Percentiles rank a stretch among this genome's conserved stretches.
These are phyloP conservation scores for Drosophila eohydei DNA, from an alignment of 2,888 invertebrate genomes.

Conservation along the genomic window DNA sequence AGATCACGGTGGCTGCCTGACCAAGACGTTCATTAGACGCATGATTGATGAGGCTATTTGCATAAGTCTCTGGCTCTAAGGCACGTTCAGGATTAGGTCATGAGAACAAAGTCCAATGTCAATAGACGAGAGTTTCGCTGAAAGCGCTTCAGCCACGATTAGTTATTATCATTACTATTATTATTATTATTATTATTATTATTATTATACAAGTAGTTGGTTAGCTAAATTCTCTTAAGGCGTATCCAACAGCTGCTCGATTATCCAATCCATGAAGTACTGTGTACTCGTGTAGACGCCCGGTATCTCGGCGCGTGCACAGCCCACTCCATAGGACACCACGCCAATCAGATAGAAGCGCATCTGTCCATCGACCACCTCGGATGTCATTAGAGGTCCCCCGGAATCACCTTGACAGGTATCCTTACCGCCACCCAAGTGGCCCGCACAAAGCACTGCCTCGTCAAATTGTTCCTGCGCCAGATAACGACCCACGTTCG, in stretches of 20 bases:
- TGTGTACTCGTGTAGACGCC: conserved; percentile 88
- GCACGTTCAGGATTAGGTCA: conserved; percentile 54
- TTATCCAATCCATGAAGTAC: conserved; percentile 88
- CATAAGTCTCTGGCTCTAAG: conserved; percentile 54
- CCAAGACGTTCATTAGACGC: conserved; percentile 56
- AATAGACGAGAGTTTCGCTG: conserved; percentile 50
- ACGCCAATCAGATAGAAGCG: conserved; percentile 87
- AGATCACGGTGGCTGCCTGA: conserved; percentile 25
- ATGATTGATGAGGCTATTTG: conserved; percentile 75
- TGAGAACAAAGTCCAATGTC: conserved; percentile 64
- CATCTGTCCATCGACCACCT: conserved; percentile 49
- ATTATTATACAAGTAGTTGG: conserved; percentile 11
- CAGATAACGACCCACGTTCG: conserved; percentile 66
- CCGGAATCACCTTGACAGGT: conserved; percentile 85
- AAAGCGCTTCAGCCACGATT: conserved; percentile 8
- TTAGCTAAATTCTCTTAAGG: conserved; percentile 26
- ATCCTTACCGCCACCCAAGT: conserved; percentile 82
- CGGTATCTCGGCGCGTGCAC: conserved; percentile 87
- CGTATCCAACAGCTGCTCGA: conserved; percentile 81
- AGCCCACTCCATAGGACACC: conserved; percentile 89
- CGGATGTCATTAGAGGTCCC: conserved; percentile 84
- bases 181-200: conserved; percentile 1
- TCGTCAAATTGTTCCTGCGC: conserved; percentile 81
- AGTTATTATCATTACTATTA: conserved; percentile 4
- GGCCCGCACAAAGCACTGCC: conserved; percentile 83